phyloP scores from a whole-genome alignment of 2,113 vertebrate genomes.

The Pedetes capensis region DNA sequence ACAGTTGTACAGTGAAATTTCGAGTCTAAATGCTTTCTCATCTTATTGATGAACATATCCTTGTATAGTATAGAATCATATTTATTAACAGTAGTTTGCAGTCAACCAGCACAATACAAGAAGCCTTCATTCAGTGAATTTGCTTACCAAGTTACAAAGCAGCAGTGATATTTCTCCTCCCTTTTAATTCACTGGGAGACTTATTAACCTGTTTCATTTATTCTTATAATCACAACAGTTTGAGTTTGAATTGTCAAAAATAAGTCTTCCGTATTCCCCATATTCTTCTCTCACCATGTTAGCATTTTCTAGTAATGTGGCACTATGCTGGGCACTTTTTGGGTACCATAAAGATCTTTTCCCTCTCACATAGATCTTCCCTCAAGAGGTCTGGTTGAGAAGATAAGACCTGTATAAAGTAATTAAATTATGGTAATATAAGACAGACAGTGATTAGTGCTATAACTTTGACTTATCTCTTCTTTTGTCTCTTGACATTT shows the following conservation, averaged over 20 bases:
- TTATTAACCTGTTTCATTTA: background rate
- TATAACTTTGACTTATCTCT: constrained; percentile 55
- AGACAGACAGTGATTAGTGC: constrained; percentile 51
- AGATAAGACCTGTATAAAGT: constrained; percentile 54
- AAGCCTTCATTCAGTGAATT: background rate
- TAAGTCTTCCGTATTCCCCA: background rate
- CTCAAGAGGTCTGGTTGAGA: constrained; percentile 19
- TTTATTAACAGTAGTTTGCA: background rate
- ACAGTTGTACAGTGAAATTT: background rate
- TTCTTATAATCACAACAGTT: background rate
- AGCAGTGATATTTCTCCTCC: background rate
- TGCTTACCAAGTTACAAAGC: background rate
- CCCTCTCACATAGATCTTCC: background rate
- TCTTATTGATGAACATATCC: background rate
- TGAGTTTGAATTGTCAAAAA: background rate
- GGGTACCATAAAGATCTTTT: background rate
- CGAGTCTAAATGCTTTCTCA: background rate
- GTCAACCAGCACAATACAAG: background rate
- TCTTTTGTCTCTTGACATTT: constrained; percentile 57
- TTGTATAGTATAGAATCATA: background rate
- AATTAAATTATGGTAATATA: constrained; percentile 49
- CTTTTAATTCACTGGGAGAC: background rate
- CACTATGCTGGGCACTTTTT: background rate
- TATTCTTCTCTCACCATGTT: background rate
- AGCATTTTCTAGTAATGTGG: background rate